These are phyloP conservation scores for Oasisia sp. DNA, from an alignment of 2,888 invertebrate genomes.

Conservation along the genomic window DNA sequence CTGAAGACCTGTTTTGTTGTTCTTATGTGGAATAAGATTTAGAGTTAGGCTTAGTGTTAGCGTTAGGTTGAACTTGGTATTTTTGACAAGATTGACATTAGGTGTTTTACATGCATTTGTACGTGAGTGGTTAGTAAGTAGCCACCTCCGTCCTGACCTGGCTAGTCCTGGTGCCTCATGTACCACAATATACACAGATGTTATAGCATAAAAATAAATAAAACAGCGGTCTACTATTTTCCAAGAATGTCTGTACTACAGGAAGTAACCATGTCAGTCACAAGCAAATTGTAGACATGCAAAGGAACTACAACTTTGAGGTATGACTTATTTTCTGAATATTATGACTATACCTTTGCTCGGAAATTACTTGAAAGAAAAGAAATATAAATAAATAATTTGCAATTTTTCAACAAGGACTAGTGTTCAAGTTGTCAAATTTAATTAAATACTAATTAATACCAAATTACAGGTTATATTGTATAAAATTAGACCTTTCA, in stretches of 20 bases:
- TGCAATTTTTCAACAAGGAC: neutral
- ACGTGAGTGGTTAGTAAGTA: too few species aligned
- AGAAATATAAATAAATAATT: too few species aligned
- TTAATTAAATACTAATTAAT: neutral
- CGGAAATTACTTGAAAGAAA: neutral
- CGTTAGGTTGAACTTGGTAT: too few species aligned
- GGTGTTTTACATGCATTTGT: too few species aligned
- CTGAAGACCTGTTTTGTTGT: too few species aligned
- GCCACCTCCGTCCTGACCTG: neutral
- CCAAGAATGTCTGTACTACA: neutral
- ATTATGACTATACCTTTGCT: neutral
- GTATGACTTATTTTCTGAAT: too few species aligned
- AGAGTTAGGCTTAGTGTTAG: too few species aligned
- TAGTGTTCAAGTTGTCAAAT: neutral
- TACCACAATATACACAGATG: neutral
- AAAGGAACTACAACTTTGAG: too few species aligned
- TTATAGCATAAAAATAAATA: neutral
- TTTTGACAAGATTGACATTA: too few species aligned
- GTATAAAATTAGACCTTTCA: neutral
- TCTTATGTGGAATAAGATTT: too few species aligned
- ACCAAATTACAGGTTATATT: neutral
- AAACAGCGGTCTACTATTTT: neutral
- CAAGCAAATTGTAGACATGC: neutral
- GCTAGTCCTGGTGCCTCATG: neutral
- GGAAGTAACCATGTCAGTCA: neutral